These are phyloP conservation scores for Cavia porcellus DNA, from an alignment of 2,113 vertebrate genomes.

Conservation along the genomic window DNA sequence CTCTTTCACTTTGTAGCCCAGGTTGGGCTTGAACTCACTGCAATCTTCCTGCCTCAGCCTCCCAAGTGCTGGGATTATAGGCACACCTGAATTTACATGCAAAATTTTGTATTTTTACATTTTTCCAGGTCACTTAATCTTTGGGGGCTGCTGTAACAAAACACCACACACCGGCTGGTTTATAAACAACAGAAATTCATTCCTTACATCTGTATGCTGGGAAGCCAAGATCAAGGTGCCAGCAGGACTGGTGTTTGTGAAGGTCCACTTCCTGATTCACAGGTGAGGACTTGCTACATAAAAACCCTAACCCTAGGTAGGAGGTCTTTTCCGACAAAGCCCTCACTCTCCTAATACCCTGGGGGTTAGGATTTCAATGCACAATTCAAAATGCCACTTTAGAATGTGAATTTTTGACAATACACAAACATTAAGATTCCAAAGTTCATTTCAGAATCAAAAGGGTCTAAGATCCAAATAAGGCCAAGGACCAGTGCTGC, in stretches of 20 bases:
- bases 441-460: not conserved
- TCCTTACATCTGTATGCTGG: not conserved
- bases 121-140: not conserved
- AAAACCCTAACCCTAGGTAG: not conserved
- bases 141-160: not conserved
- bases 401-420: not conserved
- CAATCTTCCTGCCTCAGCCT: not conserved
- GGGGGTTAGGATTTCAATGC: not conserved
- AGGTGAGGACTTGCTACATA: not conserved
- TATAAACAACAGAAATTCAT: not conserved
- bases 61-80: not conserved
- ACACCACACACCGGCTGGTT: not conserved
- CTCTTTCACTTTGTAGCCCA: not conserved
- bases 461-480: not conserved
- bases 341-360: not conserved
- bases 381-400: not conserved
- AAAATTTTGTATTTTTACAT: slow-evolving; percentile 17
- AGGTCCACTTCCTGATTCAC: not conserved
- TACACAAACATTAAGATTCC: not conserved
- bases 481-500: not conserved
- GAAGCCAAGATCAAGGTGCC: not conserved
- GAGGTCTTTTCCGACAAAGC: not conserved
- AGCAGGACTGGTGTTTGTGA: not conserved
- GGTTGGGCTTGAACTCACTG: not conserved
- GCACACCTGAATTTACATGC: not conserved